phyloP scores from a whole-genome alignment of 2,888 invertebrate genomes.

The Diaperis boleti region DNA sequence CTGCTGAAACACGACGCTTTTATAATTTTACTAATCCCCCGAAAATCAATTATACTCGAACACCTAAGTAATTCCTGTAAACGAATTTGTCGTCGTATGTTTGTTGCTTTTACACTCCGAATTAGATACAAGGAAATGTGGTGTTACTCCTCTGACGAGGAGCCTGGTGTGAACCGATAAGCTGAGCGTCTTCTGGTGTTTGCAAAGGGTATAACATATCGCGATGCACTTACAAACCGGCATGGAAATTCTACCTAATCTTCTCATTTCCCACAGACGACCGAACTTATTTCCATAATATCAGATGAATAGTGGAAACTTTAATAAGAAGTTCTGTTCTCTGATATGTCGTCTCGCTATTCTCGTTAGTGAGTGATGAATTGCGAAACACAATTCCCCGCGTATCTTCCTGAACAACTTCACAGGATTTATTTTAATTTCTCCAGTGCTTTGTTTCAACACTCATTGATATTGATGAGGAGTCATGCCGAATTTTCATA shows the following conservation, averaged over 20 bases:
- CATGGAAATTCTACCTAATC: slow-evolving; percentile 47
- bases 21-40: too few species aligned
- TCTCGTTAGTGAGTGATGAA: slow-evolving; percentile 23
- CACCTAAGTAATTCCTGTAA: too few species aligned
- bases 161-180: slow-evolving; percentile 28
- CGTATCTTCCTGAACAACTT: slow-evolving; percentile 3
- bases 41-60: too few species aligned
- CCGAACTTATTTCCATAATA: slow-evolving; percentile 52
- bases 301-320: slow-evolving; percentile 51
- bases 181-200: slow-evolving; percentile 27
- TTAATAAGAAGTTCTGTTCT: slow-evolving; percentile 47
- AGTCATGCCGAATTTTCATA: too few species aligned
- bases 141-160: slow-evolving; percentile 5
- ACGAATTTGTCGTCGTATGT: neutral
- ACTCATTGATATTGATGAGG: too few species aligned
- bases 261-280: slow-evolving; percentile 49
- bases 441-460: neutral
- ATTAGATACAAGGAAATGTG: slow-evolving; percentile 19
- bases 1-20: too few species aligned
- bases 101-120: neutral
- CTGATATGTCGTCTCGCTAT: slow-evolving; percentile 22
- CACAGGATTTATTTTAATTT: slow-evolving; percentile 3
- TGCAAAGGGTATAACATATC: slow-evolving; percentile 26
- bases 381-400: slow-evolving; percentile 7
- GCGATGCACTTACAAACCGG: slow-evolving; percentile 35